phyloP scores from a whole-genome alignment of 2,797 vertebrate species.

The Aotus griseimembra region DNA sequence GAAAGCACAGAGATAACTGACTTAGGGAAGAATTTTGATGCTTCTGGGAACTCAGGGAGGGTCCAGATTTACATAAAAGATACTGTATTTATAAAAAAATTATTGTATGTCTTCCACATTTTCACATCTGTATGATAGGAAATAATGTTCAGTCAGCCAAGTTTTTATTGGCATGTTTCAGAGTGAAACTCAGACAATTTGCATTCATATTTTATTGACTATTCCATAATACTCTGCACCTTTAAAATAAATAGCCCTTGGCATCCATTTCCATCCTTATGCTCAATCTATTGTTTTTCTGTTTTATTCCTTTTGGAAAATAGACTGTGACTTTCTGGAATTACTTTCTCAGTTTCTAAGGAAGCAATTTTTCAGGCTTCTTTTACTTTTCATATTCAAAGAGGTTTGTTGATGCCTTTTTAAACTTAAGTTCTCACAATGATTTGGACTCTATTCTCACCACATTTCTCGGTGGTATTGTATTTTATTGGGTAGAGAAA shows the following conservation, averaged over 20 bases:
- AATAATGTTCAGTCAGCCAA: conserved; percentile 41
- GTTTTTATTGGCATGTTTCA: conserved; percentile 59
- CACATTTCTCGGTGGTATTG: not conserved
- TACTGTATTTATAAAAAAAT: not conserved
- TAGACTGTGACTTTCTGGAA: conserved; percentile 13
- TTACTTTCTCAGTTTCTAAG: not conserved
- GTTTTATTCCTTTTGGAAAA: conserved; percentile 18
- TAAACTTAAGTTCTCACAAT: not conserved
- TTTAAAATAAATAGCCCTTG: conserved; percentile 59
- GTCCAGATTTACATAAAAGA: not conserved
- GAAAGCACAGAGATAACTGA: not conserved
- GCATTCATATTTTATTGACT: conserved; percentile 57
- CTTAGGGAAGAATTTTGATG: not conserved
- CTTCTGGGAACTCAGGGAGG: not conserved
- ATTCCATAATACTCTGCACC: not conserved
- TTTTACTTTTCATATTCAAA: not conserved
- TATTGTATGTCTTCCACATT: conserved; percentile 23
- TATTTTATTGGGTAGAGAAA: not conserved
- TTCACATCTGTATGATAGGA: conserved; percentile 35
- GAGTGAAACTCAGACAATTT: conserved; percentile 39
- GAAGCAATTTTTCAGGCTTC: not conserved
- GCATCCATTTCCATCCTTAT: not conserved
- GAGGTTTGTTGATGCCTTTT: not conserved
- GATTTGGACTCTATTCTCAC: not conserved
- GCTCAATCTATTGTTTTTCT: not conserved